A percentile compares a stretch with the other conserved stretches of the same genome.
phyloP scores from a whole-genome alignment of 2,797 vertebrate species.

The Hafferia zeledoni region DNA sequence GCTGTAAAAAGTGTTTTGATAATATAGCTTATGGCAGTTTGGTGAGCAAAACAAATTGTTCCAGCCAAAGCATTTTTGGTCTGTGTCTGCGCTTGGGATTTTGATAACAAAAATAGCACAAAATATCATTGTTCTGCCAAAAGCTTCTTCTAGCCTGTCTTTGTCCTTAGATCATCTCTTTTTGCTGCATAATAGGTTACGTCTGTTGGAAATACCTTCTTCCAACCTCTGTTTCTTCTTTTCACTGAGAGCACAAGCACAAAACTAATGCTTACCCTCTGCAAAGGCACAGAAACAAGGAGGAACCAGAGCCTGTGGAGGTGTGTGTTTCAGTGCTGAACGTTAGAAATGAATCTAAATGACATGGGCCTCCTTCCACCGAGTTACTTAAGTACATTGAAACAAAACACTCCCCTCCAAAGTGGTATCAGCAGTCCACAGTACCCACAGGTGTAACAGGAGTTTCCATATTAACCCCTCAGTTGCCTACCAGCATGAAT shows the following conservation, averaged over 20 bases:
- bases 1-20: not conserved
- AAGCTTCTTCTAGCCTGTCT: not conserved
- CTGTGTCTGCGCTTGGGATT: not conserved
- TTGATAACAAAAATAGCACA: constrained; percentile 40
- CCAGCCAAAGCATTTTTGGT: constrained; percentile 2
- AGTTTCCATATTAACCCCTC: constrained; percentile 30
- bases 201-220: not conserved
- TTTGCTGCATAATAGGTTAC: not conserved
- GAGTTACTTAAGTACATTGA: constrained; percentile 37
- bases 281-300: not conserved
- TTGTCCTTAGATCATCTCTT: not conserved
- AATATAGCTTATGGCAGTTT: not conserved
- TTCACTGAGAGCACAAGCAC: not conserved
- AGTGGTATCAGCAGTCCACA: not conserved
- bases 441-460: constrained; percentile 22
- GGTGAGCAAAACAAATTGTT: constrained; percentile 27
- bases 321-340: constrained; percentile 19
- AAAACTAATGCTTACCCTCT: not conserved
- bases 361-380: not conserved
- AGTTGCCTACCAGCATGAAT: not conserved
- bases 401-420: constrained; percentile 37
- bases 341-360: constrained; percentile 13
- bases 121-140: constrained; percentile 28
- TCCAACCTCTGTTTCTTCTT: not conserved
- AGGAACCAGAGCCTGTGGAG: not conserved